Evolutionary conservation across 2,797 vertebrate genomes (phyloP), one percentile per base, ranked within the genome.

Genomic region (Pteronotus mesoamericanus): DNA sequence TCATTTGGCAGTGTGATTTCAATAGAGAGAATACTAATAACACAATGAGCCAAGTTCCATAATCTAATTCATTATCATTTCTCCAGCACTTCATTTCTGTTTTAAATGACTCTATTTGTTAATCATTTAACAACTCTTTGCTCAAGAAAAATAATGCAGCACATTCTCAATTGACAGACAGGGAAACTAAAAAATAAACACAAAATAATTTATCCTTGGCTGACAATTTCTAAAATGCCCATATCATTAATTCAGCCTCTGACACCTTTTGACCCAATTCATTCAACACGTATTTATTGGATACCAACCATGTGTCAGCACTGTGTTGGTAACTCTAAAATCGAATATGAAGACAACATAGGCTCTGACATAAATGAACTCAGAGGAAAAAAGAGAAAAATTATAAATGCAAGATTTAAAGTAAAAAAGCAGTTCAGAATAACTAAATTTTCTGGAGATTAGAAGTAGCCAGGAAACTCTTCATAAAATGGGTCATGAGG

Each of bases 31-130:
- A 95, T 94, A 89, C 66, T 91, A 94, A 95, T 86, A 96, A 94
- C 34, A 92, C 59, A 93, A 94, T 87, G 51, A 95, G 42, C 77
- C 90, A 88, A 91, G 8, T 88, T 78, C 82, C 68, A 83, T 96
- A 92, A 95, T 89, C 91, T 94, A 96, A 96, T 85, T 97, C 79
- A 95, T 95, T 83, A 80, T 86, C 71, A 93, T 95, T 97, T 96
- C 61, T 87, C 89, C 48, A 85, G 19, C 71, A 94, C 71, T 96
- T 92, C 59, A 95, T 77, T 93, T 97, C 87, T 93, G 78, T 86
- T 92, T 72, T 93, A 94, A 96, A 96, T 94, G 34, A 71, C 12
- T 93, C 55, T 94, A 79, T 95, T 95, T 97, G 74, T 93, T 95
- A 95, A 93, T 92, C 66, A 75, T 94, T 84, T 55, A 95, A 74